Evolutionary conservation across 2,113 vertebrate species (phyloP).

Genomic region (Garra rufa): DNA sequence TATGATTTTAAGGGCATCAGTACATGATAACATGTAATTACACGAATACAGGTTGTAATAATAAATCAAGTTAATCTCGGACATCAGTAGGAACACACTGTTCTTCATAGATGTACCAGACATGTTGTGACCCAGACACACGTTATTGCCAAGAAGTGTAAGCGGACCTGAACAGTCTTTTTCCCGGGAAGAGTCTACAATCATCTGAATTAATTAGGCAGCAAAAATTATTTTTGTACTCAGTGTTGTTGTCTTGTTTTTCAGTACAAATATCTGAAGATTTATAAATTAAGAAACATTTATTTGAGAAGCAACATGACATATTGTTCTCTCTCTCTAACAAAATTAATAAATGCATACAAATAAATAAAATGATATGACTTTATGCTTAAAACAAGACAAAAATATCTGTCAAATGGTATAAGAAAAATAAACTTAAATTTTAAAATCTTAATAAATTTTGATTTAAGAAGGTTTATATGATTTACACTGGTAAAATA

Average conservation of each 20-base stretch:
- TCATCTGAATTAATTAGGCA: background rate
- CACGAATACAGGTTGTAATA: background rate
- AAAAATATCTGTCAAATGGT: background rate
- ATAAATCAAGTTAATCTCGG: constrained; percentile 9
- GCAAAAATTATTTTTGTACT: background rate
- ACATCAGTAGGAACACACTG: background rate
- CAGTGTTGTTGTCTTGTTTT: background rate
- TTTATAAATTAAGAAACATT: background rate
- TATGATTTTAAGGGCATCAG: background rate
- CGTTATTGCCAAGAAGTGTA: background rate
- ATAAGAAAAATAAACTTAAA: background rate
- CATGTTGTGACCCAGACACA: background rate
- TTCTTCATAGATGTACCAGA: constrained; percentile 2
- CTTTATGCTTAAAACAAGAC: background rate
- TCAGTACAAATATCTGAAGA: too few relatives aligned
- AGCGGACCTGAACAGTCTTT: background rate
- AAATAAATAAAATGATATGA: too few relatives aligned
- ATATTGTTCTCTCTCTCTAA: background rate
- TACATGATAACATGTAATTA: background rate
- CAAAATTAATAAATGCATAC: too few relatives aligned
- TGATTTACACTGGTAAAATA: background rate
- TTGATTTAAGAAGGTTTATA: background rate
- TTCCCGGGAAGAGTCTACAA: background rate
- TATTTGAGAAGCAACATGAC: background rate
- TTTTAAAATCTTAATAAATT: too few relatives aligned